Evolutionary conservation across 2,888 invertebrate species (phyloP), one percentile per base, ranked within the genome.

Genomic region (Heliconius hortense): DNA sequence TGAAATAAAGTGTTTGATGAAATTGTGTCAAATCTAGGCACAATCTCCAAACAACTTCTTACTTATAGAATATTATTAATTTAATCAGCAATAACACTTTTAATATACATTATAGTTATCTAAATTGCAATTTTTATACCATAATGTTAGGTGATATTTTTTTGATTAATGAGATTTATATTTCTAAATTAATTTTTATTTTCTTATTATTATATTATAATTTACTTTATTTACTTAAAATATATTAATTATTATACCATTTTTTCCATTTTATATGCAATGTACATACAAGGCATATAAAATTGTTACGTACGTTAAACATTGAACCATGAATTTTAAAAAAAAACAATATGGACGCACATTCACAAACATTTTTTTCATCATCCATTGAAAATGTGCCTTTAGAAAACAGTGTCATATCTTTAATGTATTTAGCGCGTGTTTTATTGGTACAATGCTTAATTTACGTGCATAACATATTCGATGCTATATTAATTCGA

Each of bases 111-210:
- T 59, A 31, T 70, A 21, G n/a, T 56, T 53, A 53, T 39, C 59
- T 8, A 39, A 60, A 71, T 59, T 26, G 39, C 60, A 60, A 26
- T 71, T 71, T 71, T 69, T 39, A 43, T 66, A 71, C 35, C 26
- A 24, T 71, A 71, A 39, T 71, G 10, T 60, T 71, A 71, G 39
- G 59, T 26, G 39, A 71, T 60, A 56, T 56, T 56, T 66, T 70
- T 70, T 68, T 26, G 35, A 74, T 69, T 62, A 74, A 64, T 75
- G 70, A 75, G 70, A 75, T 70, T 71, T 76, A 69, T 68, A 74
- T 67, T 74, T 67, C 60, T 76, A 73, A 76, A 78, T 64, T 59
- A 63, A 48, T 71, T 71, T 77, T 67, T 73, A 63, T 64, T 75
- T 73, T 59, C 56, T 75, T 31, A 70, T 70, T 21, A 53, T 53